Conservation (phyloP, 2,797 vertebrate species). For the Pipistrellus nathusii region DNA sequence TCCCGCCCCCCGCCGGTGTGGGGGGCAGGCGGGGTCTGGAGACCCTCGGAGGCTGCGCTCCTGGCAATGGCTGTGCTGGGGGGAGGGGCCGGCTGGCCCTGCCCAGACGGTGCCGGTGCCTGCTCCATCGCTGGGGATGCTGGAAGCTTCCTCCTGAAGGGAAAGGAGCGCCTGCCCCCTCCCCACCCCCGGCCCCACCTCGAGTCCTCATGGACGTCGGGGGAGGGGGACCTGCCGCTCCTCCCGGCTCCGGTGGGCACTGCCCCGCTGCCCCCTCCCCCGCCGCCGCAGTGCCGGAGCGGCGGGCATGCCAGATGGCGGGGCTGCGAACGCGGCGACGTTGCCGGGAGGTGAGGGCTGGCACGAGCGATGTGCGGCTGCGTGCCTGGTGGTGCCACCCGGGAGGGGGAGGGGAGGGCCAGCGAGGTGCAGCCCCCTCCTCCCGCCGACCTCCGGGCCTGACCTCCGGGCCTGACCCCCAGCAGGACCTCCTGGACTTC, state of each 20-base stretch:
- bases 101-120: conserved; percentile 43
- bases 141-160: conserved; percentile 4
- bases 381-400: conserved; percentile 81
- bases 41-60: neutral
- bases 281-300: conserved; percentile 78
- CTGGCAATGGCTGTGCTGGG: conserved; percentile 8
- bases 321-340: conserved; percentile 83
- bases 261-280: conserved; percentile 80
- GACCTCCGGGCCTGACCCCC: neutral
- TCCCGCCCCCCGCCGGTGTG: neutral
- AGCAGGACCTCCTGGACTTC: neutral
- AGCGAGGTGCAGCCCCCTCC: conserved; percentile 59
- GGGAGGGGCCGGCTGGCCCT: conserved; percentile 47
- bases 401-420: conserved; percentile 67
- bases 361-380: conserved; percentile 81
- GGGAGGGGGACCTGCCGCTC: conserved; percentile 64
- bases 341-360: conserved; percentile 85
- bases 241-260: conserved; percentile 78
- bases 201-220: conserved; percentile 2
- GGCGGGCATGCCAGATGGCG: conserved; percentile 84
- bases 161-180: conserved; percentile 9
- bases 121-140: neutral
- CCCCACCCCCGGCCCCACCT: conserved; percentile 40
- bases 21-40: neutral
- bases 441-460: conserved; percentile 15